phyloP scores from a whole-genome alignment of 92 coral and sea anemone genomes.

The Bergia puertoricense region DNA sequence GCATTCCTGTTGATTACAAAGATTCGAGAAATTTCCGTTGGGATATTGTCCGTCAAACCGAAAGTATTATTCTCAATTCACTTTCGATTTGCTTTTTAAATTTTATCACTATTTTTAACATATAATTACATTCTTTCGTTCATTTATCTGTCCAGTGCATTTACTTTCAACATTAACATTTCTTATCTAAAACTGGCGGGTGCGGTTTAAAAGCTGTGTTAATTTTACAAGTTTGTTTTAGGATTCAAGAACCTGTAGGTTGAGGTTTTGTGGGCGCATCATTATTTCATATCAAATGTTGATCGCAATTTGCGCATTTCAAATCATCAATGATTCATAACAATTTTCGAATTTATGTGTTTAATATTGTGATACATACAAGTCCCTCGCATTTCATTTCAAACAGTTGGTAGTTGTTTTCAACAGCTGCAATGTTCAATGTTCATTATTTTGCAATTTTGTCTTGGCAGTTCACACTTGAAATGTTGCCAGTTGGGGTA shows the following conservation, averaged over 20 bases:
- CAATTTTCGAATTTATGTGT: neutral
- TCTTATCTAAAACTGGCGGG: neutral
- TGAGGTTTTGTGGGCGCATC: slow-evolving; percentile 15
- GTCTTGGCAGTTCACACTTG: neutral
- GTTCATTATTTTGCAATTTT: too few relatives aligned
- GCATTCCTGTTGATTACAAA: neutral
- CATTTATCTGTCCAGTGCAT: neutral
- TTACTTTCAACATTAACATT: neutral
- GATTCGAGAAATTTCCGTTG: slow-evolving; percentile 30
- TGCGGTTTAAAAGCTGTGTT: neutral
- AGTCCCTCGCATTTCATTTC: neutral
- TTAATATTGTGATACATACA: neutral
- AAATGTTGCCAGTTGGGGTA: neutral
- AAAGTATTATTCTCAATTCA: neutral
- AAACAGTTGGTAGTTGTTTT: neutral
- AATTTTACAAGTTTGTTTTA: neutral
- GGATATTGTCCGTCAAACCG: neutral
- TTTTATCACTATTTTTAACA: neutral
- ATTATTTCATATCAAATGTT: neutral
- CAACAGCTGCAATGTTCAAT: neutral
- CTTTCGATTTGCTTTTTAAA: neutral
- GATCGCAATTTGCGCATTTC: slow-evolving; percentile 7
- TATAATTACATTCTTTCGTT: neutral
- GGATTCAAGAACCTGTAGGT: slow-evolving; percentile 10
- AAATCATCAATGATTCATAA: slow-evolving; percentile 13